Evolutionary conservation across 2,113 vertebrate species (phyloP), one percentile per base, ranked within the genome.

Genomic region (Cisticola juncidis): DNA sequence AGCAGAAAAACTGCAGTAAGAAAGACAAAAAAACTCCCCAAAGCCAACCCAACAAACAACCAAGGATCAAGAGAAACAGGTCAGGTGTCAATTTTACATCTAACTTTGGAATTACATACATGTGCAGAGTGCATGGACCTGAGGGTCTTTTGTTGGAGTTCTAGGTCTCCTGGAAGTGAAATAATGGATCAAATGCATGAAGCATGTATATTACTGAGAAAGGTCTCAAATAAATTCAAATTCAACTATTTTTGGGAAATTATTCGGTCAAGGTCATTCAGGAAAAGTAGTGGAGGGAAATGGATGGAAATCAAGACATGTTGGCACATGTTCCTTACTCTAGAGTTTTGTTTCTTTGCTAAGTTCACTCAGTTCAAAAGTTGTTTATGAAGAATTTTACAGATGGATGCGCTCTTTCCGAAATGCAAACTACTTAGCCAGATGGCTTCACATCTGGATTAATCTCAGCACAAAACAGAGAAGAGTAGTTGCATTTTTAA

Each of bases 391-490:
- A 84, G 35, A 88, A 64, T 86, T 95, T 94, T 88, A 92, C 82
- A 95, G 94, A 83, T 84, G 66, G 78, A 70, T 82, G 81, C 45
- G 2, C 56, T 81, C 36, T 88, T 87, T 86, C 72, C 24, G 14
- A 88, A 82, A 94, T 70, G 60, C 91, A 96, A 96, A 69, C 60
- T 68, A 70, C 47, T 90, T 81, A 90, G 64, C 86, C 97, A 92
- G 90, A 89, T 94, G 91, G 69, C 77, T 77, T 90, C 81, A 92
- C 96, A 97, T 91, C 97, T 97, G 97, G 89, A 89, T 83, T 76
- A 71, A 64, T 47, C 51, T 77, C 82, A 83, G 28, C 54, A 50
- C 1, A 29, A 93, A 96, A 5, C 50, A 88, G 87, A 81, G 65
- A 65, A 77, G 62, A 47, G 24, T 28, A 86, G 91, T 86, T 84